Percentiles rank a stretch among this genome's conserved stretches.
Evolutionary conservation across 2,113 vertebrate species (phyloP).

Genomic region (Crocuta crocuta): DNA sequence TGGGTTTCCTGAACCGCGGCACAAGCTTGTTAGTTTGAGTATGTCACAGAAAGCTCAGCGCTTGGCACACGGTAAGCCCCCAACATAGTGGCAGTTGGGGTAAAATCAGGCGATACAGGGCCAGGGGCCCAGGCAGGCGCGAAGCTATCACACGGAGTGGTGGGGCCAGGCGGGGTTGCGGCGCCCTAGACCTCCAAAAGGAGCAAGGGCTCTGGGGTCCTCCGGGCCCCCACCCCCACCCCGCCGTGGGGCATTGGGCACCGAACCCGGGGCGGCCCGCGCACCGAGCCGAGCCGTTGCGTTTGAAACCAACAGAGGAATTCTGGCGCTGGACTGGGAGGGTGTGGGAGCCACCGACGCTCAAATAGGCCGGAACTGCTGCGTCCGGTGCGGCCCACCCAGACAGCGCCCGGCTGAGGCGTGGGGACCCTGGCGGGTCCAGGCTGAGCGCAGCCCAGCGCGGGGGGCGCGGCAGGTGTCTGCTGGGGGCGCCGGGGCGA

Average conservation of each 20-base stretch:
- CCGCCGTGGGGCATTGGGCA: background rate
- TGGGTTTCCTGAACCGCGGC: background rate
- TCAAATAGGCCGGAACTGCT: background rate
- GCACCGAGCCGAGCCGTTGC: constrained; percentile 60
- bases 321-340: background rate
- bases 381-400: background rate
- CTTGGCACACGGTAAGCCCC: too few species aligned
- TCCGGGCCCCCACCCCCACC: background rate
- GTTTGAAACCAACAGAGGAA: constrained; percentile 61
- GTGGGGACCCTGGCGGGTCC: background rate
- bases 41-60: background rate
- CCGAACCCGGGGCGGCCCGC: background rate
- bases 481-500: background rate
- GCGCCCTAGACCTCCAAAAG: background rate
- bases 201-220: too few species aligned
- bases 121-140: background rate
- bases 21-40: background rate
- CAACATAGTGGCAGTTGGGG: background rate
- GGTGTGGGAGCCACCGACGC: constrained; percentile 29
- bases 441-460: background rate
- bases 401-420: background rate
- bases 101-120: background rate
- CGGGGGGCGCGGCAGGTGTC: background rate
- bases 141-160: background rate
- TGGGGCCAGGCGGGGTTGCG: accelerated